These are phyloP conservation scores for Hymenochirus boettgeri DNA, from an alignment of 2,113 vertebrate species.

Conservation along the genomic window DNA sequence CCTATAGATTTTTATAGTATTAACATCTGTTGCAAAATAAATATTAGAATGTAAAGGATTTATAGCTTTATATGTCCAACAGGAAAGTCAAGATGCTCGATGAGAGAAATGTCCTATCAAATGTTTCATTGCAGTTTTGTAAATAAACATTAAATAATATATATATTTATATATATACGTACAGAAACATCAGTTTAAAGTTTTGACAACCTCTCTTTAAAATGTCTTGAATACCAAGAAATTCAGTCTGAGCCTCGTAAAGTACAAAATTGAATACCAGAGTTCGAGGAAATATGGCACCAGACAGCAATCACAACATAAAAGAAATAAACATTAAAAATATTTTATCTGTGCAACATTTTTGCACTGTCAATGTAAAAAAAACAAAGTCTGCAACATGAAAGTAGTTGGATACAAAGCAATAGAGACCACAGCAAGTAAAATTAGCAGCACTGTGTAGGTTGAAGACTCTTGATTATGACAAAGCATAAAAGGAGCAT, in stretches of 20 bases:
- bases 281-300: background rate
- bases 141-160: background rate
- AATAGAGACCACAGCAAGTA: too few relatives aligned
- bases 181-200: background rate
- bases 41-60: slow-evolving; percentile 8
- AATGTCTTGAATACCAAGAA: slow-evolving; percentile 18
- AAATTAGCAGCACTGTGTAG: too few relatives aligned
- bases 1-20: slow-evolving; percentile 18
- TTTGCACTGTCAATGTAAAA: background rate
- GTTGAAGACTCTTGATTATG: too few relatives aligned
- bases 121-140: background rate
- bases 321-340: background rate
- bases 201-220: slow-evolving; percentile 1
- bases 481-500: too few relatives aligned
- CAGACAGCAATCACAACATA: background rate
- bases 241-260: background rate
- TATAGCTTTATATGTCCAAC: slow-evolving; percentile 8
- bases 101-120: background rate
- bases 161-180: background rate
- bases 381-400: too few relatives aligned
- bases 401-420: too few relatives aligned
- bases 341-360: background rate
- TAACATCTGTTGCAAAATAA: slow-evolving; percentile 12
- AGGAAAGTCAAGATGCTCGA: background rate
- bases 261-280: background rate